Conservation (phyloP, 2,797 vertebrate species). For the Alcedo quadribrachys region DNA sequence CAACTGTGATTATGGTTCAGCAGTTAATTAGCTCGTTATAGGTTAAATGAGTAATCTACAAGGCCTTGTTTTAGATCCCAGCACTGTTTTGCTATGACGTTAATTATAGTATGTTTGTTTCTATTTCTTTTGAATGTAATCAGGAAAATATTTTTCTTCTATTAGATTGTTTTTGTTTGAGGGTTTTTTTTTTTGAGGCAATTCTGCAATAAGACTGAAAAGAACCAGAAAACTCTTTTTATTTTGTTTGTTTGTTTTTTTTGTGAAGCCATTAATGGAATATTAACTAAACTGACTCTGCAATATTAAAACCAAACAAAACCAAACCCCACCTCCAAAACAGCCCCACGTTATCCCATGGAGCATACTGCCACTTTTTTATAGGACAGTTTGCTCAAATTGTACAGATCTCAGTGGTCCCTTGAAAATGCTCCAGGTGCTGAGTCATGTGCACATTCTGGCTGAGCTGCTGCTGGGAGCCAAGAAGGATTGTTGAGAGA, state of each 20-base stretch:
- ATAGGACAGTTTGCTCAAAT: background rate
- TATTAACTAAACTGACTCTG: background rate
- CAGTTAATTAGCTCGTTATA: slow-evolving; percentile 16
- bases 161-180: background rate
- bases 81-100: background rate
- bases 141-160: background rate
- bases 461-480: slow-evolving; percentile 15
- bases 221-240: background rate
- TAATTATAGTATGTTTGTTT: background rate
- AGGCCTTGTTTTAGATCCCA: background rate
- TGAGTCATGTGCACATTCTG: slow-evolving; percentile 21
- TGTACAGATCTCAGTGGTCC: background rate
- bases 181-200: background rate
- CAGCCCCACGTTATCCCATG: rapidly evolving
- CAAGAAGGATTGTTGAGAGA: slow-evolving; percentile 8
- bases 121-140: background rate
- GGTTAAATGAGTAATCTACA: slow-evolving; percentile 9
- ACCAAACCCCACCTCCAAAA: rapidly evolving
- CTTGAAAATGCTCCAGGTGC: slow-evolving; percentile 47
- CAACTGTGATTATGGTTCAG: background rate
- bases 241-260: background rate
- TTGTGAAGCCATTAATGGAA: background rate
- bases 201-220: background rate
- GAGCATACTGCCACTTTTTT: background rate
- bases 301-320: background rate